phyloP scores from a whole-genome alignment of 2,113 vertebrate genomes.

The Elgaria multicarinata region DNA sequence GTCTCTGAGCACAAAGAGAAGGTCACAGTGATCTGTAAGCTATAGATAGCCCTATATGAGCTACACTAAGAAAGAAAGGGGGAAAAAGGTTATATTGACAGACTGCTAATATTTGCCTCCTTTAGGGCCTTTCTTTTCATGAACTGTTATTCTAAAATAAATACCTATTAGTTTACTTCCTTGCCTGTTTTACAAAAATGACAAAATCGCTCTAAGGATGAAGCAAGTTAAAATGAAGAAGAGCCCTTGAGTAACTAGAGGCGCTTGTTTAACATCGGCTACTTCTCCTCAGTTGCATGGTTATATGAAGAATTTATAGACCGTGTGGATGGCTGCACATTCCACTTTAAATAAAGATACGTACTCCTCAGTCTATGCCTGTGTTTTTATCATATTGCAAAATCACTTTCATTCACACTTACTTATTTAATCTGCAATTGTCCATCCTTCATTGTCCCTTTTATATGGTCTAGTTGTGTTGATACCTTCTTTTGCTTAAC shows the following conservation, averaged over 20 bases:
- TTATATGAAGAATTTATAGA: not conserved
- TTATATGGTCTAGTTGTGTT: not conserved
- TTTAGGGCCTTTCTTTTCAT: not conserved
- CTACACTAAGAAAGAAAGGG: not conserved
- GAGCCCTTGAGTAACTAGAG: not conserved
- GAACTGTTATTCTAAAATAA: not conserved
- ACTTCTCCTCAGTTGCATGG: not conserved
- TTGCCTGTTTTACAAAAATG: not conserved
- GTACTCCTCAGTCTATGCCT: not conserved
- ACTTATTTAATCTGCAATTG: not conserved
- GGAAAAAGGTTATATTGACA: not conserved
- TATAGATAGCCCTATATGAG: not conserved
- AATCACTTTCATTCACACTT: not conserved
- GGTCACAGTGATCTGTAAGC: not conserved
- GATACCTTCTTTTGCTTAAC: not conserved
- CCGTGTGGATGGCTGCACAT: not conserved
- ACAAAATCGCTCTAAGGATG: not conserved
- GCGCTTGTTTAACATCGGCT: not conserved
- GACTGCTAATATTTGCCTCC: not conserved
- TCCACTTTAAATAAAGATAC: not conserved
- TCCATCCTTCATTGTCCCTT: not conserved
- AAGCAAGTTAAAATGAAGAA: not conserved
- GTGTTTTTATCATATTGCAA: not conserved
- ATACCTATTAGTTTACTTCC: not conserved
- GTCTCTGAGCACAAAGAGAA: not conserved